Base-by-base conservation (phyloP, 2,113 vertebrate genomes). In the Platysteira castanea region DNA sequence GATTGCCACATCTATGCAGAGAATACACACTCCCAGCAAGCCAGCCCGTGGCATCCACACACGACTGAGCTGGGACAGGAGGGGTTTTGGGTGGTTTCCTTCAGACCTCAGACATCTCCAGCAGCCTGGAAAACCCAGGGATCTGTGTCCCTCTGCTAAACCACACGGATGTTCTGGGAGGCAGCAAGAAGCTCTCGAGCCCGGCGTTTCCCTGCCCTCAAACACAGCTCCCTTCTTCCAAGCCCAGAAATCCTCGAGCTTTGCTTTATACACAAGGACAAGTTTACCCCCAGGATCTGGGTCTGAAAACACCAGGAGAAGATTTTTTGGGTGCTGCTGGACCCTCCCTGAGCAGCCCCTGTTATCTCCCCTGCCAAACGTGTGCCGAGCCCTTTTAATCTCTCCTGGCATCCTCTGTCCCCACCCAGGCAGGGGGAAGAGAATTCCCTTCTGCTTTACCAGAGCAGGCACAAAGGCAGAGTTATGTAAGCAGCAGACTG, bases 81-180 rank as follows among this genome's bases (percentile, higher is more conserved):
- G 93, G 91, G 61, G 53, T 75, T 93, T 61, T 47, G 75, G 95
- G 95, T 92, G 95, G 71, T 96, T 96, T 95, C 87, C 93, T 47
- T 10, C 37, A 31, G n/a, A 64, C 71, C 90, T 73, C 92, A 75
- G 78, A 42, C 0, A 0, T 70, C 82, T 64, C 30, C 74, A 78
- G 84, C 94, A 68, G 92, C 82, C 93, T 91, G 92, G 74, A 84
- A 85, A 90, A 54, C 42, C n/a, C 57, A 15, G 31, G 5, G 35
- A 76, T 79, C 24, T 4, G 70, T 23, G 75, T 19, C 49, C 8
- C 74, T 59, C 3, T 24, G 49, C 35, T 60, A 7, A 83, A 80
- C 91, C 91, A 80, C 93, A 69, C 68, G 27, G 83, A 60, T 12
- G 50, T 39, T 61, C 71, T 54, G 26, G 5, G 78, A 57, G 70